Percentiles rank a stretch among this genome's conserved stretches.
These are phyloP conservation scores for Pongo pygmaeus DNA, from an alignment of 2,113 vertebrate species.

Conservation along the genomic window DNA sequence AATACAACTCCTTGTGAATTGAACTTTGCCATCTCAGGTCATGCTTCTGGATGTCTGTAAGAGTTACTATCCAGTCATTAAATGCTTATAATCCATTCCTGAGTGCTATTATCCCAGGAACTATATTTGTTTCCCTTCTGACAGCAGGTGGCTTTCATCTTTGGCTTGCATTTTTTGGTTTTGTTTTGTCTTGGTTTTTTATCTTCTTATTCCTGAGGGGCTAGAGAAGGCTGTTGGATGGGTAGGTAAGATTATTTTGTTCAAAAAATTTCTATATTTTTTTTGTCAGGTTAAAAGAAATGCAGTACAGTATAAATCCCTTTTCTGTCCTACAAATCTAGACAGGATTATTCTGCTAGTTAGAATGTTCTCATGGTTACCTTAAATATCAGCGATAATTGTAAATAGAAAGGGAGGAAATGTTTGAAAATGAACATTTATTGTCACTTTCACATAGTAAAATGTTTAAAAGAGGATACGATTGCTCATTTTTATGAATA, in stretches of 20 bases:
- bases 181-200: neutral
- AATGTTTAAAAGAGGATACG: neutral
- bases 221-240: neutral
- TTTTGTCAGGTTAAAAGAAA: neutral
- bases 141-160: conserved; percentile 52
- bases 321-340: neutral
- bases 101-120: conserved; percentile 45
- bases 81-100: conserved; percentile 53
- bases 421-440: neutral
- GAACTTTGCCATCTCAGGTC: conserved; percentile 66
- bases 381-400: neutral
- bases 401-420: neutral
- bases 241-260: neutral
- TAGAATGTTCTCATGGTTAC: neutral
- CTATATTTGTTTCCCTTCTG: neutral
- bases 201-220: neutral
- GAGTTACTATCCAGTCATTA: conserved; percentile 51
- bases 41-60: conserved; percentile 64
- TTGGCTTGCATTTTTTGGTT: conserved; percentile 42
- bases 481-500: neutral
- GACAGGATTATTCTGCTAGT: neutral
- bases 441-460: neutral
- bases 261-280: neutral
- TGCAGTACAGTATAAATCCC: neutral
- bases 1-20: conserved; percentile 68